Evolutionary conservation across 2,113 vertebrate species (phyloP).

Genomic region (Bostrychus sinensis): DNA sequence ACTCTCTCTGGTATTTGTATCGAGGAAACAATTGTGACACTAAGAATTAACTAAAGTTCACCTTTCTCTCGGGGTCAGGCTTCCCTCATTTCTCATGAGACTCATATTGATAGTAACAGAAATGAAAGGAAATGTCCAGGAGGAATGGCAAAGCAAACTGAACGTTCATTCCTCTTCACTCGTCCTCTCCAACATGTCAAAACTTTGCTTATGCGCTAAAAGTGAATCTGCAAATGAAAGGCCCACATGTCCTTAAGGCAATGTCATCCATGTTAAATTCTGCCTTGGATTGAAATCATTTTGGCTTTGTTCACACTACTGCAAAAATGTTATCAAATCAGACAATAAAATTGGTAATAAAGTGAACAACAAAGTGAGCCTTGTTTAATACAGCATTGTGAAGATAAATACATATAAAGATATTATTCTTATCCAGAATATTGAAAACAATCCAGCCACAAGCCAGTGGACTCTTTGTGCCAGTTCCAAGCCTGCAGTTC

Average conservation of each 20-base stretch:
- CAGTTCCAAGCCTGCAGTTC: too few species aligned
- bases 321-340: not conserved
- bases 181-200: constrained; percentile 5
- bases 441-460: too few species aligned
- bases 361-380: too few species aligned
- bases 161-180: not conserved
- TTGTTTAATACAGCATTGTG: too few species aligned
- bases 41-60: constrained; percentile 38
- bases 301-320: not conserved
- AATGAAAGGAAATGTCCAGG: constrained; percentile 29
- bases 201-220: not conserved
- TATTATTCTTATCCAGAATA: too few species aligned
- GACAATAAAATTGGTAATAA: too few species aligned
- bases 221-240: constrained; percentile 1
- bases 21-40: constrained; percentile 20
- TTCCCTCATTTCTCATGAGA: constrained; percentile 16
- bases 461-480: too few species aligned
- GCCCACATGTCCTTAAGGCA: not conserved
- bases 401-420: too few species aligned
- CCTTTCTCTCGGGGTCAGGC: constrained; percentile 19
- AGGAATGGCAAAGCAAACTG: constrained; percentile 2
- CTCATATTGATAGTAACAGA: constrained; percentile 27
- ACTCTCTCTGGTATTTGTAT: not conserved
- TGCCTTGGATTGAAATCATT: too few species aligned
- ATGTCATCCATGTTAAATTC: constrained; percentile 14